Percentiles rank a stretch among this genome's conserved stretches.
Evolutionary conservation across 2,888 invertebrate species (phyloP).

Genomic region (Agrotis ipsilon): DNA sequence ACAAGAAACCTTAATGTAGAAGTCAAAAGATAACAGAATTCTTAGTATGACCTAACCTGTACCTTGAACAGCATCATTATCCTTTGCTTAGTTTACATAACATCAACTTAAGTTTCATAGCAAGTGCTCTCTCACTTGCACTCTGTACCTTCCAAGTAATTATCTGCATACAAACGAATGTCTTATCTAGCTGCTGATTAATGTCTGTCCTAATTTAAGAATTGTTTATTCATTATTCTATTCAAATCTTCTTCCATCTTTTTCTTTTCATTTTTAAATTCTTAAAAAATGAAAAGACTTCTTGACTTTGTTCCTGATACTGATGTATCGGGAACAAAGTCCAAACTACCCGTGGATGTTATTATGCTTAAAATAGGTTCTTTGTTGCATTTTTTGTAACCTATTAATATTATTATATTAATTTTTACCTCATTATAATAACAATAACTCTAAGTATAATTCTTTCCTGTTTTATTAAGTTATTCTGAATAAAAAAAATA

Average conservation of each 20-base stretch:
- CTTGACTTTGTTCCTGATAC: no score
- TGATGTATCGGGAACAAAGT: no score
- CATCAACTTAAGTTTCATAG: constrained; percentile 29
- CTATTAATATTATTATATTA: constrained; percentile 3
- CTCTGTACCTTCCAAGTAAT: constrained; percentile 32
- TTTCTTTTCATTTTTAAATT: no score
- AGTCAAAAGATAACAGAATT: constrained; percentile 1
- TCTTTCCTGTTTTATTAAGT: constrained; percentile 17
- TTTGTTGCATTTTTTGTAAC: neutral
- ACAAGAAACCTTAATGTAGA: no score
- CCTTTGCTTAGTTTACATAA: constrained; percentile 50
- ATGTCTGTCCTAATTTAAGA: constrained; percentile 15
- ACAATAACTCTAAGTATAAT: neutral
- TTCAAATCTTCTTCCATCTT: neutral
- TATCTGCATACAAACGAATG: constrained; percentile 13
- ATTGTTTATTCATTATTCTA: constrained; percentile 22
- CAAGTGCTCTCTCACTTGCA: constrained; percentile 11
- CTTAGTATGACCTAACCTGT: constrained; percentile 5
- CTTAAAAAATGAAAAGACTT: no score
- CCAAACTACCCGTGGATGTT: no score
- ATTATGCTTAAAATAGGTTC: constrained; percentile 3
- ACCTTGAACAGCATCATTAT: neutral
- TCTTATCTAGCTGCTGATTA: constrained; percentile 37
- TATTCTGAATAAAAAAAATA: neutral
- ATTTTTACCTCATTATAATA: constrained; percentile 14